A percentile compares a stretch with the other conserved stretches of the same genome.
phyloP scores from a whole-genome alignment of 1,140 invertebrate species.

The Trichoplusia ni region DNA sequence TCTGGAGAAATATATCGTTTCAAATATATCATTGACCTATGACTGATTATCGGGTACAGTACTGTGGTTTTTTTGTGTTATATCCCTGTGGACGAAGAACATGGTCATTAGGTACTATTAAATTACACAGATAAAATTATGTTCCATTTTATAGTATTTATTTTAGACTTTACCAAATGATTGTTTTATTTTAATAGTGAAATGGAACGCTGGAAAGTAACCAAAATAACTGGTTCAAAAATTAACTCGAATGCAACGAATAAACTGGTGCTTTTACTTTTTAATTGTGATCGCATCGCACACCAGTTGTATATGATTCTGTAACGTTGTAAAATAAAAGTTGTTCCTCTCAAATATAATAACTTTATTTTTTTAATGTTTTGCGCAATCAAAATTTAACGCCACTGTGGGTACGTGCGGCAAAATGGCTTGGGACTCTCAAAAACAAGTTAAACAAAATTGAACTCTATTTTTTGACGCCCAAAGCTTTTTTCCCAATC shows the following conservation, averaged over 20 bases:
- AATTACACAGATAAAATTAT: no score
- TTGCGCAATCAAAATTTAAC: constrained; percentile 32
- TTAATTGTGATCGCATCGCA: constrained; percentile 13
- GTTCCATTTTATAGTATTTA: no score
- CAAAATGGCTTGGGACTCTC: constrained; percentile 13
- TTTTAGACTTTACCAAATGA: no score
- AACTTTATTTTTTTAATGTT: constrained; percentile 32
- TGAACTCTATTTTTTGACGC: constrained; percentile 1
- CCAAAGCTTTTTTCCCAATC: constrained; percentile 5
- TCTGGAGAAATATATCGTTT: neutral
- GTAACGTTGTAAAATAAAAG: constrained; percentile 31
- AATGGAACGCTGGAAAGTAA: no score
- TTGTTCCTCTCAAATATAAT: constrained; percentile 28
- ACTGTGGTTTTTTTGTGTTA: no score
- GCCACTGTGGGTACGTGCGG: constrained; percentile 25
- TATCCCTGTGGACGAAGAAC: no score
- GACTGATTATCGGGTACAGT: no score
- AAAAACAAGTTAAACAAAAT: neutral
- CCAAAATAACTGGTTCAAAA: neutral
- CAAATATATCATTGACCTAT: no score
- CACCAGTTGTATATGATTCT: constrained; percentile 23
- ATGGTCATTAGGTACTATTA: no score
- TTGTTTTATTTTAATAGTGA: no score
- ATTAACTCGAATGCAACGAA: neutral
- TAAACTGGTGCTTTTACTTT: constrained; percentile 6